Conservation (phyloP, 2,888 invertebrate genomes). For the Drosophila meridiana region DNA sequence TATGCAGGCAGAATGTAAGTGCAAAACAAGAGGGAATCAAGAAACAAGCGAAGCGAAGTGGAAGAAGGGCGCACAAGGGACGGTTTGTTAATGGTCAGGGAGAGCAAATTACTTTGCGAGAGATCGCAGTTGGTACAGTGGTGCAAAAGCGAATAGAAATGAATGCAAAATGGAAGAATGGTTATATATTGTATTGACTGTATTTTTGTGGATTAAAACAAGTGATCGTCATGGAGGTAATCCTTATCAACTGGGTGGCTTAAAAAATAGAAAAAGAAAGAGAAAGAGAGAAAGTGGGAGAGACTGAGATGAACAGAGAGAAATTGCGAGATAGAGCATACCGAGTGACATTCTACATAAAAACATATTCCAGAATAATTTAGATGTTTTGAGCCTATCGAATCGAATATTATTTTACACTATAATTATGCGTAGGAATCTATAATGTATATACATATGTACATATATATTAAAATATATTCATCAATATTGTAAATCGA, state of each 20-base stretch:
- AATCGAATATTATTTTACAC: neutral
- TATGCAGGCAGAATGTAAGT: constrained; percentile 52
- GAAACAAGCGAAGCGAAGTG: constrained; percentile 30
- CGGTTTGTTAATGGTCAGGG: neutral
- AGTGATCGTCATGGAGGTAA: neutral
- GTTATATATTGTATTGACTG: neutral
- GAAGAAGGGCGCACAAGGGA: neutral
- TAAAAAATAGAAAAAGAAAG: neutral
- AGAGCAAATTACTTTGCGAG: constrained; percentile 18
- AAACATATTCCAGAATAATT: neutral
- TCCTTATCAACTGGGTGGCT: neutral
- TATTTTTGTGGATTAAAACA: neutral
- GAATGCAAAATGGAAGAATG: neutral
- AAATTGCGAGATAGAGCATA: neutral
- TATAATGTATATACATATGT: neutral
- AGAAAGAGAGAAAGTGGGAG: neutral
- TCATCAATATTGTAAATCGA: neutral
- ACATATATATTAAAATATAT: neutral
- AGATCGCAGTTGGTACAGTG: constrained; percentile 30
- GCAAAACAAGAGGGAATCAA: constrained; percentile 50
- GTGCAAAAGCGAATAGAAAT: constrained; percentile 4
- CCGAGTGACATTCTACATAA: neutral
- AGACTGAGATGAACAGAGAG: neutral
- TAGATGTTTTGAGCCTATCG: neutral
- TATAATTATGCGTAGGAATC: neutral